Percentiles rank a stretch among this genome's conserved stretches.
Conservation (phyloP, 2,113 vertebrate species). For the Myotis brandtii region DNA sequence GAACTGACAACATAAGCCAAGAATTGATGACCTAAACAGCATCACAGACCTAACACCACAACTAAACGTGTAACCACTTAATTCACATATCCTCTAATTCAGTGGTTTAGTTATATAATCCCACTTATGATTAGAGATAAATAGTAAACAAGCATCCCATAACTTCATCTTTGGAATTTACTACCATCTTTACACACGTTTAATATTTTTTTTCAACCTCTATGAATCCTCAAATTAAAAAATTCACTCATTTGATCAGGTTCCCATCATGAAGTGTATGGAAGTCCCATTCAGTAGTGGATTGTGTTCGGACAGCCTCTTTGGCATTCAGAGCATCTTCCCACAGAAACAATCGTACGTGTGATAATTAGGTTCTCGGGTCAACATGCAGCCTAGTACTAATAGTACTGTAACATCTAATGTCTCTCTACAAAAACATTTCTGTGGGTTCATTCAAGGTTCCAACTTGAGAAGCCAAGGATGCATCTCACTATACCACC, state of each 20-base stretch:
- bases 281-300: neutral
- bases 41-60: neutral
- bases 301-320: neutral
- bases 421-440: neutral
- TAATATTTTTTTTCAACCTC: constrained; percentile 28
- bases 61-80: constrained; percentile 24
- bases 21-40: neutral
- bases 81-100: neutral
- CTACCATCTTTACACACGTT: neutral
- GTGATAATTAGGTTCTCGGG: neutral
- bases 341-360: neutral
- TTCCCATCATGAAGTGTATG: neutral
- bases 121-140: neutral
- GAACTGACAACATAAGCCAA: neutral
- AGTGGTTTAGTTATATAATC: neutral
- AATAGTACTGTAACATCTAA: neutral
- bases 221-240: constrained; percentile 6
- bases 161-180: neutral
- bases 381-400: neutral
- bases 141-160: neutral
- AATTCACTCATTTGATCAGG: neutral
- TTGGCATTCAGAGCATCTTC: constrained; percentile 12
- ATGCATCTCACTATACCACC: neutral
- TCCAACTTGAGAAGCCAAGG: neutral
- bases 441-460: neutral